Percentiles rank a stretch among this genome's conserved stretches.
These are phyloP conservation scores for Steatocranus sp. DNA, from an alignment of 2,797 vertebrate species.

Conservation along the genomic window DNA sequence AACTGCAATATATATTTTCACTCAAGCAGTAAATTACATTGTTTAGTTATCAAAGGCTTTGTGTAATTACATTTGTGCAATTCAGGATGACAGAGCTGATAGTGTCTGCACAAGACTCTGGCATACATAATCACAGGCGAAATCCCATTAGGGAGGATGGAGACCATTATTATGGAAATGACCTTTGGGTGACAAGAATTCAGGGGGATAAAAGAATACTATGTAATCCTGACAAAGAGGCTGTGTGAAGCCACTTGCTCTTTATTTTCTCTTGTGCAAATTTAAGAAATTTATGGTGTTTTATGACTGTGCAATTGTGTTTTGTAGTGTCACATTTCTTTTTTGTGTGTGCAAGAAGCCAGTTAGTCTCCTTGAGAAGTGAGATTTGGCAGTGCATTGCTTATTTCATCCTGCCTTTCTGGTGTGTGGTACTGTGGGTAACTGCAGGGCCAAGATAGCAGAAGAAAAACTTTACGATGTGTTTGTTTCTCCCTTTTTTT, in stretches of 20 bases:
- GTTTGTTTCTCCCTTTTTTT: not conserved
- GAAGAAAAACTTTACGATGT: not conserved
- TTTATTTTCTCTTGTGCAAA: conserved; percentile 44
- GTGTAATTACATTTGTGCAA: conserved; percentile 73
- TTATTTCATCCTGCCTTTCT: conserved; percentile 9
- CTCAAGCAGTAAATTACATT: conserved; percentile 71
- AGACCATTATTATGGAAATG: conserved; percentile 78
- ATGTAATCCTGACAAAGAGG: conserved; percentile 63
- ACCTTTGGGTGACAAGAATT: conserved; percentile 71
- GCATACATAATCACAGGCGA: conserved; percentile 71
- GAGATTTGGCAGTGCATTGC: not conserved
- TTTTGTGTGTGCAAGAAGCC: not conserved
- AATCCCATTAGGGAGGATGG: conserved; percentile 70
- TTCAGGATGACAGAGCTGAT: conserved; percentile 67
- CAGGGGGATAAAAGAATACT: conserved; percentile 65
- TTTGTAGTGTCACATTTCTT: not conserved
- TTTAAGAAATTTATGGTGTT: conserved; percentile 35
- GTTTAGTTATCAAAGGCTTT: conserved; percentile 74
- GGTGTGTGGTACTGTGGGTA: not conserved
- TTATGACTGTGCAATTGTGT: conserved; percentile 1
- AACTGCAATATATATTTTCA: conserved; percentile 45
- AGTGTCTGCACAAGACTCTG: conserved; percentile 59
- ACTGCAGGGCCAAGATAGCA: not conserved
- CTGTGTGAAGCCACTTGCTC: conserved; percentile 31
- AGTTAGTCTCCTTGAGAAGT: not conserved